Evolutionary conservation across 92 coral and sea anemone species (phyloP), one percentile per base, ranked within the genome.

Genomic region (Scolanthus callimorphus): DNA sequence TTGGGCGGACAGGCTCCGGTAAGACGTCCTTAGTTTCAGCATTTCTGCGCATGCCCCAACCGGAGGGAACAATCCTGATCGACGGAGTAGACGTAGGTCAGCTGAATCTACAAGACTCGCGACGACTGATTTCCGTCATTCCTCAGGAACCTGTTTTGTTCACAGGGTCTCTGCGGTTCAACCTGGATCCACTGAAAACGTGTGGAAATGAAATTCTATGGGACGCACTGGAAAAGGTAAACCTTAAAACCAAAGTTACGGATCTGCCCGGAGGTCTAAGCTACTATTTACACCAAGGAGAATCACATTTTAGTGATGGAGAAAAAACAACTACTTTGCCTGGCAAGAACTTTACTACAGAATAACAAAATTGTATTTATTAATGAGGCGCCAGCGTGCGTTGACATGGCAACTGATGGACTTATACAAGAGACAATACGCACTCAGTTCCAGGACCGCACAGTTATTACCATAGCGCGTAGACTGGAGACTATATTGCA

Each of bases 381-480:
- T 4, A 47, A 56, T 20, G 75, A 65, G 59, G 71, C 57, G n/a
- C n/a, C n/a, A n/a, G n/a, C n/a, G n/a, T n/a, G n/a, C n/a, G 9
- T 43, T 31, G 75, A 68, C 31, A 25, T 27, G 17, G 27, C 29
- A 31, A 43, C 57, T 25, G 51, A 57, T 48, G 30, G 25, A 27
- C 51, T 26, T 34, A 57, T 68, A 23, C 64, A 57, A 39, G 65
- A 68, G 45, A 37, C 58, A 44, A 47, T 68, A 20, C 31, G 29
- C 26, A 47, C 52, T 38, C 65, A 29, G 46, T 57, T 68, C 75
- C 57, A 57, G 57, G 75, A 68, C 39, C 37, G 57, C 30, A 68
- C 75, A 57, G 75, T 68, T 57, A 68, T 68, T 29, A 68, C 65
- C 21, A 43, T 68, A 38, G 75, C 65, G 65, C 45, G 45, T 30